A percentile compares a stretch with the other conserved stretches of the same genome.
Evolutionary conservation across 92 coral and sea anemone genomes (phyloP).

Genomic region (Micromussa lordhowensis): DNA sequence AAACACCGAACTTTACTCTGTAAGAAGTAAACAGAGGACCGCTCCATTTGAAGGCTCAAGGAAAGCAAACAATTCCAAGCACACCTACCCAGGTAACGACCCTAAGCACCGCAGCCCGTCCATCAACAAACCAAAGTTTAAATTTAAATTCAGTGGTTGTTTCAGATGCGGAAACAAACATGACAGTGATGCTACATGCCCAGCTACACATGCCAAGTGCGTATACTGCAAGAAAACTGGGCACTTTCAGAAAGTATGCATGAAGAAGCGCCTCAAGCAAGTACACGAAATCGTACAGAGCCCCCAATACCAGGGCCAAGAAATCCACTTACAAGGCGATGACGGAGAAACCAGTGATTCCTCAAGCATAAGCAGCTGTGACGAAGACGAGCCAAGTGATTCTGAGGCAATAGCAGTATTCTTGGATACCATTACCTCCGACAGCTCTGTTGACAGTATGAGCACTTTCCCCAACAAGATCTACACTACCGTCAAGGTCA

Average conservation of each 20-base stretch:
- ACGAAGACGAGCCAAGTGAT: conserved; percentile 7
- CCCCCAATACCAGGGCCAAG: conserved; percentile 36
- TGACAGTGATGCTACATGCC: conserved; percentile 45
- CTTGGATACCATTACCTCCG: too few species aligned
- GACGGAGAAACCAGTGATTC: too few species aligned
- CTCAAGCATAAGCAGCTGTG: conserved; percentile 46
- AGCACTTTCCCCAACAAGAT: too few species aligned
- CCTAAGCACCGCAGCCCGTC: neutral
- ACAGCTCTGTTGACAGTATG: too few species aligned
- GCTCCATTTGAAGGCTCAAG: too few species aligned
- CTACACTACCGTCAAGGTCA: too few species aligned
- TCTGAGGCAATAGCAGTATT: too few species aligned
- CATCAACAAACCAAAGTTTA: conserved; percentile 29
- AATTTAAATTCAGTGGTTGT: too few species aligned
- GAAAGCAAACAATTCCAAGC: too few species aligned
- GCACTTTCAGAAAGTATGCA: conserved; percentile 47
- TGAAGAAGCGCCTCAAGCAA: conserved; percentile 47
- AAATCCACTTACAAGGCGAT: too few species aligned
- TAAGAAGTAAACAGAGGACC: too few species aligned
- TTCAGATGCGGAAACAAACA: conserved; percentile 58
- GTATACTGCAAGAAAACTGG: conserved; percentile 33
- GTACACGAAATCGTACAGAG: conserved; percentile 52
- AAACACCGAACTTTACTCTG: too few species aligned
- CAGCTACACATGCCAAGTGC: conserved; percentile 51
- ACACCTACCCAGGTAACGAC: neutral